Conservation (phyloP, 2,797 vertebrate species). For the Fringilla coelebs region DNA sequence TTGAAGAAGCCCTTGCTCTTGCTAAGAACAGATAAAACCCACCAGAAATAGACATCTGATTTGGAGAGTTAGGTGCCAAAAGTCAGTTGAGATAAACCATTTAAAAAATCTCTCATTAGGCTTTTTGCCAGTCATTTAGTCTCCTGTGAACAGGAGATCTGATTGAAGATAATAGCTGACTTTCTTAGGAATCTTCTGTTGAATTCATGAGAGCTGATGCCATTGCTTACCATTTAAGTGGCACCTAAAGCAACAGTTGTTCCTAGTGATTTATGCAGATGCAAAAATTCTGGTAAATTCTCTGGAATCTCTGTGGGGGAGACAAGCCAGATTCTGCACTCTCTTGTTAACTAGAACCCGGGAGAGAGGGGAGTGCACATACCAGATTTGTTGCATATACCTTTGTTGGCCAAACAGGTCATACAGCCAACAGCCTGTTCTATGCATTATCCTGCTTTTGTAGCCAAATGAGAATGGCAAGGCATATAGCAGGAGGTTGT, state of each 20-base stretch:
- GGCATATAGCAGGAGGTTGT: slow-evolving; percentile 8
- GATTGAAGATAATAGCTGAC: background rate
- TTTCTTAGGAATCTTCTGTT: background rate
- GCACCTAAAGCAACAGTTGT: background rate
- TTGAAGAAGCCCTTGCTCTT: background rate
- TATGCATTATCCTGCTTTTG: slow-evolving; percentile 7
- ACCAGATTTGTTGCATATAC: background rate
- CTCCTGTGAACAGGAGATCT: background rate
- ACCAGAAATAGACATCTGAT: background rate
- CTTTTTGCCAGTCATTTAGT: background rate
- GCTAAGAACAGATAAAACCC: background rate
- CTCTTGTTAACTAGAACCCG: background rate
- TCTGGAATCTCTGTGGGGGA: background rate
- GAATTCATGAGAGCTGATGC: background rate
- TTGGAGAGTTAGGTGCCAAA: background rate
- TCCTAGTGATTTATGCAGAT: background rate
- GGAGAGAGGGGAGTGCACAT: background rate
- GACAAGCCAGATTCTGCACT: background rate
- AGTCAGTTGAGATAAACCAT: background rate
- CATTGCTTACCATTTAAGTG: background rate
- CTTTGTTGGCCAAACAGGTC: background rate
- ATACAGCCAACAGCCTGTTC: background rate
- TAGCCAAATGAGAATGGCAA: slow-evolving; percentile 29
- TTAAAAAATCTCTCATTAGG: background rate
- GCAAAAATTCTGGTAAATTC: slow-evolving; percentile 28